Base-by-base conservation (phyloP, 2,888 invertebrate genomes). In the Parnassius glacialis region DNA sequence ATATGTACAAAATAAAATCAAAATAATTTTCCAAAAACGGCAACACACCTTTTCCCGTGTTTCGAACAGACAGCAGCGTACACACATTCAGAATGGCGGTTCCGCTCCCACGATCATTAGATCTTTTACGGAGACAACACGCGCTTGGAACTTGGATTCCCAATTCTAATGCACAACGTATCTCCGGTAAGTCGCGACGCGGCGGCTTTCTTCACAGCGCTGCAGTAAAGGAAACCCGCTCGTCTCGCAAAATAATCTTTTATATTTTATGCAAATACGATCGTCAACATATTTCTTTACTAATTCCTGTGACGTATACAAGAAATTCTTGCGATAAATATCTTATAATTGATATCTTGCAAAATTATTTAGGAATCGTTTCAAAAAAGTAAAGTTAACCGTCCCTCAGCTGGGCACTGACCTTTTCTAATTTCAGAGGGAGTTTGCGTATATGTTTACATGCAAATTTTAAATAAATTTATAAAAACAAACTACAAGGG, bases 61-160 rank as follows among this genome's bases (percentile, higher is more conserved):
- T 41, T 41, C 13, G 20, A 52, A 43, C 9, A 13, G 34, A 12
- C 20, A 20, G 9, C 16, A 12, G 3, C 56, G 20, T 16, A 12
- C 9, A 16, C 12, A 41, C 25, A 53, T 48, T 50, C 61, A 45
- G 52, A 45, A 52, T 57, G 61, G 61, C 58, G 52, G 20, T 42
- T 11, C 34, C 56, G 61, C 56, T 57, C 61, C 45, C 61, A 61
- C 61, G 61, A 41, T 57, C 56, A 47, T 53, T 52, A 52, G 45
- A 16, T 41, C 44, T 12, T 16, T 13, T 12, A 45, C 47, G 47
- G 9, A 13, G 59, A 47, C 52, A 53, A 59, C 52, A 11, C 58
- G 55, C 10, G 47, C 13, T 51, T 25, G 34, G 34, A 34, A 34
- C 34, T 34, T 9, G 47, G 41, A 53, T 47, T 41, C 47, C 56